Evolutionary conservation across 2,888 invertebrate species (phyloP).

Genomic region (Aquatica leii): DNA sequence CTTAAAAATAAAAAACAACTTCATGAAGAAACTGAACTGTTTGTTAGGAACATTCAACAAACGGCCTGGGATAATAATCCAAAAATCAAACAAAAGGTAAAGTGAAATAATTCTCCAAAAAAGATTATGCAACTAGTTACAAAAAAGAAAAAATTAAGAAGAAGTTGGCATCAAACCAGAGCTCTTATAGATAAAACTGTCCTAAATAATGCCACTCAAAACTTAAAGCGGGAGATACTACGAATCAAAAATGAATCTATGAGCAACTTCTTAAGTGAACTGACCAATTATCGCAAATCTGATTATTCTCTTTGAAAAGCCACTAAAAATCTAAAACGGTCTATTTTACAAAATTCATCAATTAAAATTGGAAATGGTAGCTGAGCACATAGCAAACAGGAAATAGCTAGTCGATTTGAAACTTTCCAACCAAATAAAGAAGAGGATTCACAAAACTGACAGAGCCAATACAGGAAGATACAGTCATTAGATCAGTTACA

Average conservation of each 20-base stretch:
- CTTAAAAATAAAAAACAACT: conserved; percentile 6
- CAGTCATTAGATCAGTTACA: conserved; percentile 1
- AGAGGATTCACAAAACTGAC: conserved; percentile 2
- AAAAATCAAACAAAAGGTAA: conserved; percentile 8
- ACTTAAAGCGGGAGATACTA: conserved; percentile 8
- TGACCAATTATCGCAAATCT: no score
- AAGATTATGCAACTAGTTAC: conserved; percentile 15
- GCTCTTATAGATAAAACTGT: conserved; percentile 5
- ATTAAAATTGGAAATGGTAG: conserved; percentile 12
- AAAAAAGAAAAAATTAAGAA: conserved; percentile 16
- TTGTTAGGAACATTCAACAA: conserved; percentile 14
- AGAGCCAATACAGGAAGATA: conserved; percentile 3
- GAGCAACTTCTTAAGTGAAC: conserved; percentile 8
- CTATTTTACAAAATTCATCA: no score
- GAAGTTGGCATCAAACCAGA: conserved; percentile 15
- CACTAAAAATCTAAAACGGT: no score
- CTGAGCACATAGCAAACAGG: conserved; percentile 9
- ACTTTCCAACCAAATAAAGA: conserved; percentile 17
- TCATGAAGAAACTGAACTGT: conserved; percentile 15
- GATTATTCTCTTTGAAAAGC: conserved; percentile 11
- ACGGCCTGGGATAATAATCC: background rate
- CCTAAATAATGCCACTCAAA: background rate
- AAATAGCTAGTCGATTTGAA: conserved; percentile 18
- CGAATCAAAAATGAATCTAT: conserved; percentile 1
- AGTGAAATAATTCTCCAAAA: conserved; percentile 9